phyloP scores from a whole-genome alignment of 1,140 invertebrate genomes.

The Halesus radiatus region DNA sequence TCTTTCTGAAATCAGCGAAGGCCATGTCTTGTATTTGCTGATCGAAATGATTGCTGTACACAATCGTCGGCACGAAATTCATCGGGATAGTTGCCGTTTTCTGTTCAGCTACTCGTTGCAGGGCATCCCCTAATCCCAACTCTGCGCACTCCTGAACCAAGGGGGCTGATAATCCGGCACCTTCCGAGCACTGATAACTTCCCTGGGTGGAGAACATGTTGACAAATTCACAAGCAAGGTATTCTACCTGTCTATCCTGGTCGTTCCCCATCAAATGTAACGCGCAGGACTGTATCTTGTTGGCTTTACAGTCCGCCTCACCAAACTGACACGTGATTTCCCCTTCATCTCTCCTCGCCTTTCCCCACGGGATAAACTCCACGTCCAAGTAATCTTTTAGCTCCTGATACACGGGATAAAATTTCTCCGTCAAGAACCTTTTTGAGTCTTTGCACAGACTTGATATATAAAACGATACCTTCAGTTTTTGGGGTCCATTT shows the following conservation, averaged over 20 bases:
- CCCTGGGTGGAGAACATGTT: slow-evolving; percentile 39
- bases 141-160: slow-evolving; percentile 36
- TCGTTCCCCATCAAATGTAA: slow-evolving; percentile 60
- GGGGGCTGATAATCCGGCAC: slow-evolving; percentile 18
- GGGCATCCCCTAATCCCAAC: slow-evolving; percentile 13
- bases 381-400: slow-evolving; percentile 61
- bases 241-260: slow-evolving; percentile 60
- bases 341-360: slow-evolving; percentile 56
- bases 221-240: slow-evolving; percentile 64
- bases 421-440: slow-evolving; percentile 59
- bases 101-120: slow-evolving; percentile 31
- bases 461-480: slow-evolving; percentile 61
- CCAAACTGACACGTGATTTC: slow-evolving; percentile 61
- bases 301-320: slow-evolving; percentile 62
- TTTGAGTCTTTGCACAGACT: slow-evolving; percentile 60
- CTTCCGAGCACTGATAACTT: slow-evolving; percentile 42
- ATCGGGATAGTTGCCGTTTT: slow-evolving; percentile 40
- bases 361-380: slow-evolving; percentile 65
- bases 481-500: slow-evolving; percentile 58
- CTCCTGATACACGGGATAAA: slow-evolving; percentile 59
- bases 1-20: slow-evolving; percentile 45
- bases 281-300: slow-evolving; percentile 64
- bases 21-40: slow-evolving; percentile 17
- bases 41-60: slow-evolving; percentile 42
- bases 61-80: slow-evolving; percentile 50